Base-by-base conservation (phyloP, 2,888 invertebrate species). In the Scaptomyza reducta region DNA sequence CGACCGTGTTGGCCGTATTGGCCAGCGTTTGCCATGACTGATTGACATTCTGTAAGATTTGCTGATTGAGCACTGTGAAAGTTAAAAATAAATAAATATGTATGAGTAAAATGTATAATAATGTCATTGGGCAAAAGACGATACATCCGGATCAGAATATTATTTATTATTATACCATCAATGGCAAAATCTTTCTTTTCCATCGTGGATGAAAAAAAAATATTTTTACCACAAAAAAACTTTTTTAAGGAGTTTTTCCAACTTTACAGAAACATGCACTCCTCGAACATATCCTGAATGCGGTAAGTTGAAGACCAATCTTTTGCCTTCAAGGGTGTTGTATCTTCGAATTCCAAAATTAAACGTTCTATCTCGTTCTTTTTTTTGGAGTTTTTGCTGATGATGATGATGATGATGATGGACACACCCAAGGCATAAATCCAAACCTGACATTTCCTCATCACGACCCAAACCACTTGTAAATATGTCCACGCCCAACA, bases 1-100 rank as follows among this genome's bases (percentile, higher is more conserved):
- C 92, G 65, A 92, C 92, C 35, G 92, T 91, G 72, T 92, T 92
- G 78, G 92, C 91, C 59, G 92, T 91, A 58, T 92, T 92, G 74
- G 92, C 92, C 86, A 92, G 83, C 55, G 91, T 92, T 84, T 92
- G 92, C 92, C 92, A 92, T 35, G 92, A 91, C 76, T 92, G 92
- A 78, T 92, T 92, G 47, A 92, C 92, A 91, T 92, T 92, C 87
- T 92, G 92, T 74, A 92, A 85, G 67, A 92, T 91, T 88, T 92
- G 92, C 83, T 92, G 92, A 83, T 92, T 92, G 66, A 92, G 90
- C 71, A 91, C 92, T 91, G 70, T 25, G 33, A 33, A 50, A 45
- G 25, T 18, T 5, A 25, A 42, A 45, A 42, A 47, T 16, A 13
- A 18, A 31, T 1, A 47, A 0, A 25, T 1, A 16, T n/a, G 16